Evolutionary conservation across 2,888 invertebrate species (phyloP).

Genomic region (Thera obeliscata): DNA sequence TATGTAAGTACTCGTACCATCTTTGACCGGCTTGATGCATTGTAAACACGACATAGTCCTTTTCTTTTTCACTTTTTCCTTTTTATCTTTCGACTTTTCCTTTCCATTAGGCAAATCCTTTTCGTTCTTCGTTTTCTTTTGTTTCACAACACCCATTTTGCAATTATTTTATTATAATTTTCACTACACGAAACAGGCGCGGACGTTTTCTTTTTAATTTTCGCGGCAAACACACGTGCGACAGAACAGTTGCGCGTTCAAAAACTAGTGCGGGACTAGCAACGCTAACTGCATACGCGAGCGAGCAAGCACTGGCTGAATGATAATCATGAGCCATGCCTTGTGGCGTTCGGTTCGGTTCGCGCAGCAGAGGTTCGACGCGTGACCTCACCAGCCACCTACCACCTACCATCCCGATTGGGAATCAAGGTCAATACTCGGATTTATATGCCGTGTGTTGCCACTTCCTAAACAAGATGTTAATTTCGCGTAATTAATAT

Average conservation of each 20-base stretch:
- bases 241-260: slow-evolving; percentile 73
- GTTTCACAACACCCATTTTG: slow-evolving; percentile 79
- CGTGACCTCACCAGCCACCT: slow-evolving; percentile 68
- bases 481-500: slow-evolving; percentile 74
- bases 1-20: slow-evolving; percentile 58
- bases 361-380: slow-evolving; percentile 62
- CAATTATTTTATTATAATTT: slow-evolving; percentile 24
- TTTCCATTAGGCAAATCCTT: slow-evolving; percentile 65
- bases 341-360: slow-evolving; percentile 45
- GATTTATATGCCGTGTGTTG: slow-evolving; percentile 74
- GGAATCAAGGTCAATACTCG: slow-evolving; percentile 78
- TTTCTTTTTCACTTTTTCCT: slow-evolving; percentile 80
- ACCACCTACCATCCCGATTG: slow-evolving; percentile 69
- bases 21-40: slow-evolving; percentile 79
- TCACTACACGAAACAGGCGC: slow-evolving; percentile 53
- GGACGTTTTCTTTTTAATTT: slow-evolving; percentile 48
- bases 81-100: slow-evolving; percentile 62
- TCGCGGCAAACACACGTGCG: slow-evolving; percentile 58
- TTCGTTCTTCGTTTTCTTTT: slow-evolving; percentile 67
- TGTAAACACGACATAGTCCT: slow-evolving; percentile 81
- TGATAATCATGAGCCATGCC: slow-evolving; percentile 52
- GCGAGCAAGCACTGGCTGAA: slow-evolving; percentile 68
- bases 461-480: slow-evolving; percentile 72
- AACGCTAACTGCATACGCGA: slow-evolving; percentile 79
- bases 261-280: slow-evolving; percentile 79